Percentiles rank a stretch among this genome's conserved stretches.
Evolutionary conservation across 2,113 vertebrate species (phyloP).

Genomic region (Perca flavescens): DNA sequence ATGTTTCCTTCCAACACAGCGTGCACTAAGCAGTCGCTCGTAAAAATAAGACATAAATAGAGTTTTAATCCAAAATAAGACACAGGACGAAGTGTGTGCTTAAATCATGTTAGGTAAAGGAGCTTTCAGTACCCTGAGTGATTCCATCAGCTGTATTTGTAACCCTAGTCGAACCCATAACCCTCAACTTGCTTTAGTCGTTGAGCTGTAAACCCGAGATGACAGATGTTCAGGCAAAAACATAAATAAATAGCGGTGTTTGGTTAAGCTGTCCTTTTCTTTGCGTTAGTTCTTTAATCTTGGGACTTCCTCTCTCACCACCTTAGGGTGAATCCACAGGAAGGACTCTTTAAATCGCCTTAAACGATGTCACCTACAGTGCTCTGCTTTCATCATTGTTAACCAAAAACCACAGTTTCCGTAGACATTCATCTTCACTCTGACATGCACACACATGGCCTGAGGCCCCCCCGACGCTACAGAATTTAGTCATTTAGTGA

Average conservation of each 20-base stretch:
- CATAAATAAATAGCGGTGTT: background rate
- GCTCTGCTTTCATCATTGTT: conserved; percentile 60
- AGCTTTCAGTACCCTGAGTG: background rate
- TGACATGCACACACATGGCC: conserved; percentile 28
- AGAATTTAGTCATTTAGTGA: background rate
- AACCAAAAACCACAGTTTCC: conserved; percentile 52
- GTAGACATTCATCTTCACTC: background rate
- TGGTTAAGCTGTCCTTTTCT: conserved; percentile 31
- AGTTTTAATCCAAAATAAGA: background rate
- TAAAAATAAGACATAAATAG: too few species aligned
- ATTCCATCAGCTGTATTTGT: background rate
- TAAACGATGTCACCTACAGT: conserved; percentile 29
- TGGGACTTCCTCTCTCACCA: conserved; percentile 18
- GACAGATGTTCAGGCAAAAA: conserved; percentile 19
- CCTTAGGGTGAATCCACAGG: conserved; percentile 36
- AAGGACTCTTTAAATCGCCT: conserved; percentile 33
- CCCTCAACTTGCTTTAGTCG: background rate
- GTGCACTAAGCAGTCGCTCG: background rate
- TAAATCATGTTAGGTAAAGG: background rate
- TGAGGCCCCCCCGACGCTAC: conserved; percentile 30
- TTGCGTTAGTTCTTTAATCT: conserved; percentile 15
- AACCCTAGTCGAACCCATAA: background rate
- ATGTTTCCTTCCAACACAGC: background rate
- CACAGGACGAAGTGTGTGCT: background rate
- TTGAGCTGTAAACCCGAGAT: background rate